Conservation (phyloP, 2,888 invertebrate genomes). For the Lordiphosa andalusiaca region DNA sequence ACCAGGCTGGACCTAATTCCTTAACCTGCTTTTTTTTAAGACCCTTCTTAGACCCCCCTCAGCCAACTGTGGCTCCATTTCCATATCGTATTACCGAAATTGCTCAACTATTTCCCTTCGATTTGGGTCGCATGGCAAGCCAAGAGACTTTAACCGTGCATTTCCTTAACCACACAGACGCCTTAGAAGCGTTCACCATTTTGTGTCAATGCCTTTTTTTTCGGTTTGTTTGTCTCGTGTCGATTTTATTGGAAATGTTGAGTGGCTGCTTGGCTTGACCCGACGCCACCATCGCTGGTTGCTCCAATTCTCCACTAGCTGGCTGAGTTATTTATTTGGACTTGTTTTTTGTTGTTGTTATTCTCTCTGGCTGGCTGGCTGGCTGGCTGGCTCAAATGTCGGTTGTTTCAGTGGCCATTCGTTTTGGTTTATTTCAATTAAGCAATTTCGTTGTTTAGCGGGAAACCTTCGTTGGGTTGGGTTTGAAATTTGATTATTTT, state of each 20-base stretch:
- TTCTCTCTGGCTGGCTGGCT: slow-evolving; percentile 27
- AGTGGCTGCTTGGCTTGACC: slow-evolving; percentile 22
- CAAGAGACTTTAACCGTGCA: slow-evolving; percentile 11
- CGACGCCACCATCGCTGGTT: slow-evolving; percentile 21
- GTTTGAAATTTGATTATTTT: no score
- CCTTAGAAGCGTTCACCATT: slow-evolving; percentile 55
- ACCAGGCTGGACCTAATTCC: slow-evolving; percentile 11
- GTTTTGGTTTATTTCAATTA: slow-evolving; percentile 31
- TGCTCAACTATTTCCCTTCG: slow-evolving; percentile 17
- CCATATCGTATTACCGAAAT: slow-evolving; percentile 26
- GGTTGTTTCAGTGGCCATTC: slow-evolving; percentile 29
- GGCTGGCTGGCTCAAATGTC: slow-evolving; percentile 48
- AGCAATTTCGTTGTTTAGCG: slow-evolving; percentile 30
- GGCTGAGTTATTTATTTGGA: slow-evolving; percentile 17
- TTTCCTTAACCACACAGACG: slow-evolving; percentile 30
- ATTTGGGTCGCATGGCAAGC: slow-evolving; percentile 8
- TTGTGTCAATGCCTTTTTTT: slow-evolving; percentile 68
- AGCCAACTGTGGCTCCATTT: slow-evolving; percentile 17
- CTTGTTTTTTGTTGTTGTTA: background rate
- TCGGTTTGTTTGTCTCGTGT: slow-evolving; percentile 12
- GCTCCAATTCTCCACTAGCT: slow-evolving; percentile 45
- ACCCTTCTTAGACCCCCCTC: background rate
- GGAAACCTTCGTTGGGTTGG: slow-evolving; percentile 31
- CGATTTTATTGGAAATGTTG: slow-evolving; percentile 35
- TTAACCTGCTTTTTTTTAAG: slow-evolving; percentile 18